Percentiles rank a stretch among this genome's conserved stretches.
These are phyloP conservation scores for Neoaliturus tenellus DNA, from an alignment of 2,888 invertebrate genomes.

Conservation along the genomic window DNA sequence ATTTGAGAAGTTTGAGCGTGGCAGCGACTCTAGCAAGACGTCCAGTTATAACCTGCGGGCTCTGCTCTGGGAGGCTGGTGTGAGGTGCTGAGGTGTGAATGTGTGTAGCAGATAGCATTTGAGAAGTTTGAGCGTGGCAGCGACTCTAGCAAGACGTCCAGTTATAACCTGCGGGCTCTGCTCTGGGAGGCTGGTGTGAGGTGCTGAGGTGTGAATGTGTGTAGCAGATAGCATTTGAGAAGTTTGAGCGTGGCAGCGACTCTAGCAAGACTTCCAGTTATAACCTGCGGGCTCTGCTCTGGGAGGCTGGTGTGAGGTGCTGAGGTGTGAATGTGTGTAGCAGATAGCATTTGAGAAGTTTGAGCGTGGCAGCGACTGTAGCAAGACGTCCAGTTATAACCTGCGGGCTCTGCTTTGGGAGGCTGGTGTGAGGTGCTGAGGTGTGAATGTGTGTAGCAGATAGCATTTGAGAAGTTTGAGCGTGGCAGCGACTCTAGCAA, in stretches of 20 bases:
- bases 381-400: slow-evolving; percentile 79
- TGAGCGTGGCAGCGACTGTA: slow-evolving; percentile 74
- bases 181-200: slow-evolving; percentile 83
- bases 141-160: slow-evolving; percentile 77
- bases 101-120: slow-evolving; percentile 75
- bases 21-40: slow-evolving; percentile 76
- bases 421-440: slow-evolving; percentile 83
- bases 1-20: slow-evolving; percentile 78
- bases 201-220: too few species aligned
- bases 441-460: too few species aligned
- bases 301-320: slow-evolving; percentile 85
- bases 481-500: too few species aligned
- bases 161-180: slow-evolving; percentile 79
- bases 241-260: slow-evolving; percentile 75
- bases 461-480: too few species aligned
- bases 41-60: slow-evolving; percentile 80
- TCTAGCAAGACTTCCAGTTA: slow-evolving; percentile 79
- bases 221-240: slow-evolving; percentile 77
- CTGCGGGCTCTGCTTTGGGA: slow-evolving; percentile 81
- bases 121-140: slow-evolving; percentile 77
- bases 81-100: too few species aligned
- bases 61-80: slow-evolving; percentile 83
- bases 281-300: slow-evolving; percentile 78
- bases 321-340: too few species aligned
- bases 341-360: slow-evolving; percentile 79